phyloP scores from a whole-genome alignment of 2,888 invertebrate genomes.

The Zygaena filipendulae region DNA sequence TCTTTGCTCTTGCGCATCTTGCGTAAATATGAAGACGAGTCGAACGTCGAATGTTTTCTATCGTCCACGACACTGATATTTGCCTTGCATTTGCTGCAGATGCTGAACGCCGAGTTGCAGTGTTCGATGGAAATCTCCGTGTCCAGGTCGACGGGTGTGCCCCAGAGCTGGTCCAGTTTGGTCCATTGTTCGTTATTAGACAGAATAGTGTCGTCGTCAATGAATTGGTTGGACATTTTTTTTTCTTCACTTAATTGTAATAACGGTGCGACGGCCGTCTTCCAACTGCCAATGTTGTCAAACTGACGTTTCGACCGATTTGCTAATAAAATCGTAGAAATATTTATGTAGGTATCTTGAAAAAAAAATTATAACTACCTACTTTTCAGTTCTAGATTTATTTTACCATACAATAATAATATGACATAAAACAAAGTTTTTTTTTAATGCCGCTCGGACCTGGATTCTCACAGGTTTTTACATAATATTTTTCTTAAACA shows the following conservation, averaged over 20 bases:
- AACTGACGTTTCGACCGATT: no score
- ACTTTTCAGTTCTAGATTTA: no score
- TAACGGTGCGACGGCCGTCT: background rate
- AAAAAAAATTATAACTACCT: no score
- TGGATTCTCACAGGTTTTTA: no score
- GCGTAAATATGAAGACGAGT: constrained; percentile 44
- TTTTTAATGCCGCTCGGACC: no score
- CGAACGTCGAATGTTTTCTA: constrained; percentile 41
- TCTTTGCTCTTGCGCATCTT: constrained; percentile 35
- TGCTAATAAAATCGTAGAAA: no score
- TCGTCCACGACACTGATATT: constrained; percentile 42
- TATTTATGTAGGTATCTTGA: no score
- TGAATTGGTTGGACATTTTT: constrained; percentile 23
- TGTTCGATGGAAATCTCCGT: constrained; percentile 22
- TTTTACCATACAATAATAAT: no score
- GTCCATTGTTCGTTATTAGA: constrained; percentile 49
- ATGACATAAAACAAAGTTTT: no score
- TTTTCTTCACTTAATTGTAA: constrained; percentile 2
- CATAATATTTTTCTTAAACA: no score
- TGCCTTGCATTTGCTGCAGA: constrained; percentile 25
- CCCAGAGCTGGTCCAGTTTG: constrained; percentile 47
- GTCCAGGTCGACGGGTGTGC: constrained; percentile 45
- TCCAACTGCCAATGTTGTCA: no score
- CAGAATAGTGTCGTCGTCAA: constrained; percentile 41
- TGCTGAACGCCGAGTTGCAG: constrained; percentile 13